A percentile compares a stretch with the other conserved stretches of the same genome.
Conservation (phyloP, 2,113 vertebrate genomes). For the Pangasianodon gigas region DNA sequence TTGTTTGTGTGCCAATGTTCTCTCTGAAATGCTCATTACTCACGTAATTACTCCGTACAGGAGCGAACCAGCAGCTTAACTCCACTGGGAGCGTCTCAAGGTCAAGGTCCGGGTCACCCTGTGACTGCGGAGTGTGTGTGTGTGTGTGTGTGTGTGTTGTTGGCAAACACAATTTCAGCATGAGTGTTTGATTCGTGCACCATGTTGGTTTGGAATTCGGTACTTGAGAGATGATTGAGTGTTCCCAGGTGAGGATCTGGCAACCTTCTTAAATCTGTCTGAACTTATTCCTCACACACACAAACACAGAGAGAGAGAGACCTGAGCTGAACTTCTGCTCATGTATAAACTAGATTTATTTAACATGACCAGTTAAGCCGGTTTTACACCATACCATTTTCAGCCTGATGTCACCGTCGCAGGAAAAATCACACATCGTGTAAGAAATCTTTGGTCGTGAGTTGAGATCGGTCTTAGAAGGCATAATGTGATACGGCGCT, state of each 20-base stretch:
- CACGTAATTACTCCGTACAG: conserved; percentile 31
- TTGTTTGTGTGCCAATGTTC: conserved; percentile 37
- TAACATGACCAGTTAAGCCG: no score
- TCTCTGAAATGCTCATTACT: conserved; percentile 34
- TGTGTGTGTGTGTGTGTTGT: not conserved
- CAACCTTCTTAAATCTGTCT: not conserved
- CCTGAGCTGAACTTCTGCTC: not conserved
- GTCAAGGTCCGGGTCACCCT: not conserved
- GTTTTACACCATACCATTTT: no score
- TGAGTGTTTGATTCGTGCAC: no score
- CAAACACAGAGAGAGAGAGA: not conserved
- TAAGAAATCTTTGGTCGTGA: no score
- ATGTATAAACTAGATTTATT: no score
- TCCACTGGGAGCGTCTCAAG: conserved; percentile 8
- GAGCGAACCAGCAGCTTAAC: conserved; percentile 40
- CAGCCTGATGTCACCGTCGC: no score
- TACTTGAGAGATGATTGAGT: not conserved
- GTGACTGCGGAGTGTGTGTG: not conserved
- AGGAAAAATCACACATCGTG: no score
- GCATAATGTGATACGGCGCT: no score
- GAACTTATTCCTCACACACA: not conserved
- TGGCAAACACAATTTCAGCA: no score
- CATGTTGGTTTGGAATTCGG: not conserved
- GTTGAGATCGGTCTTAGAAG: no score
- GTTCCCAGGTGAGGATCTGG: not conserved